A percentile compares a stretch with the other conserved stretches of the same genome.
These are phyloP conservation scores for Thelaira solivaga DNA, from an alignment of 2,888 invertebrate species.

Conservation along the genomic window DNA sequence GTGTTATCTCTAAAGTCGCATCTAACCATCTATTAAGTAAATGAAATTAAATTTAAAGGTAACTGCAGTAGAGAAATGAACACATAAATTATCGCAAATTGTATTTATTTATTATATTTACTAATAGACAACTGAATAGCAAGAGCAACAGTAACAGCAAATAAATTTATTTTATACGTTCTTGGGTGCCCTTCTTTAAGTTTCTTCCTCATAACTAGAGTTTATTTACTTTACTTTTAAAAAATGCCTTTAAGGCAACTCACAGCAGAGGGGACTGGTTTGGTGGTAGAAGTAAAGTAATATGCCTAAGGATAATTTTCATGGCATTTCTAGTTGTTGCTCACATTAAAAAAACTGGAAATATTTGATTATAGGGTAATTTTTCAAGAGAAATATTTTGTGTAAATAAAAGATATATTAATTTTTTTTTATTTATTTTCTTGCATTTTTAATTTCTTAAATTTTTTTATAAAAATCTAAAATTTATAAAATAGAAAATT, in stretches of 20 bases:
- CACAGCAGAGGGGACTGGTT: not conserved
- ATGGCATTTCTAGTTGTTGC: conserved; percentile 46
- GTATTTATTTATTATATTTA: conserved; percentile 61
- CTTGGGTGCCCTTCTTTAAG: not conserved
- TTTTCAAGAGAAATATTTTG: too few species aligned
- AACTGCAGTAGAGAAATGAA: conserved; percentile 56
- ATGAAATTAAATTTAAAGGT: conserved; percentile 61
- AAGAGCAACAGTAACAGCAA: conserved; percentile 38
- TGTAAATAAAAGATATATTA: too few species aligned
- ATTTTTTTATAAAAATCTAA: too few species aligned
- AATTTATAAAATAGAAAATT: too few species aligned
- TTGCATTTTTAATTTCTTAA: too few species aligned
- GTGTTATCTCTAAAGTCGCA: conserved; percentile 14
- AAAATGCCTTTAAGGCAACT: not conserved
- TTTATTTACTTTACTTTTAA: not conserved
- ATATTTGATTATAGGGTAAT: too few species aligned
- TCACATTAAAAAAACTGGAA: too few species aligned
- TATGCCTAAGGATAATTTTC: conserved; percentile 58
- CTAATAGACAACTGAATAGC: conserved; percentile 56
- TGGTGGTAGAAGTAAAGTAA: conserved; percentile 44
- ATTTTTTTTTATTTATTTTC: too few species aligned
- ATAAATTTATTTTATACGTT: not conserved
- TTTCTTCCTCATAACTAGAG: not conserved
- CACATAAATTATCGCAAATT: conserved; percentile 61
- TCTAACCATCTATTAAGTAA: conserved; percentile 44